phyloP scores from a whole-genome alignment of 2,888 invertebrate genomes.

The Blastobasis adustella region DNA sequence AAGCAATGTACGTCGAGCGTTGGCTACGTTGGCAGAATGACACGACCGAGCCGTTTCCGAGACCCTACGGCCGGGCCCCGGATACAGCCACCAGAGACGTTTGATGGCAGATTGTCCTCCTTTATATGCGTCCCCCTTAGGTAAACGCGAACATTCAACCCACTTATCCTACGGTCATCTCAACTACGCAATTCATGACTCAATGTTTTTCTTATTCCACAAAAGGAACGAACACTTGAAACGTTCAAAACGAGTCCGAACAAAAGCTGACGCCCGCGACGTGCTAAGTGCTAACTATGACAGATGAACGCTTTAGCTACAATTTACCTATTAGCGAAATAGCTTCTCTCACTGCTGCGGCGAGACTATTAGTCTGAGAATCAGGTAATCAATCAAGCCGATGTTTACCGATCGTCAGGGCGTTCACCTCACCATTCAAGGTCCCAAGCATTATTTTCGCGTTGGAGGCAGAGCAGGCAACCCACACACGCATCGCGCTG shows the following conservation, averaged over 20 bases:
- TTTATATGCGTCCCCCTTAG: constrained; percentile 44
- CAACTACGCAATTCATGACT: constrained; percentile 36
- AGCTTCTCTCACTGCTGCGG: constrained; percentile 26
- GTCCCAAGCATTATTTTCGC: constrained; percentile 52
- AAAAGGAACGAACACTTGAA: constrained; percentile 24
- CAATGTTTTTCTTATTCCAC: constrained; percentile 31
- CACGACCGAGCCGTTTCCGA: constrained; percentile 41
- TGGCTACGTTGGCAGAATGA: constrained; percentile 34
- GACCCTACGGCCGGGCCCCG: constrained; percentile 32
- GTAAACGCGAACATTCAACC: constrained; percentile 24
- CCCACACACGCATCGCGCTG: constrained; percentile 54
- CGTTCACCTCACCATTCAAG: constrained; percentile 61
- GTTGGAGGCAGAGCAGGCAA: constrained; percentile 43
- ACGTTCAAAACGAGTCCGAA: constrained; percentile 12
- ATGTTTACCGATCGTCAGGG: constrained; percentile 49
- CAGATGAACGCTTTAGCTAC: constrained; percentile 22
- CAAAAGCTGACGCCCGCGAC: constrained; percentile 13
- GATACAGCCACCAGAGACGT: constrained; percentile 52
- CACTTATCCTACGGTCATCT: constrained; percentile 52
- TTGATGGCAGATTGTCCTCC: constrained; percentile 61
- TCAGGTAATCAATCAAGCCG: constrained; percentile 48
- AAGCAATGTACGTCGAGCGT: constrained; percentile 33
- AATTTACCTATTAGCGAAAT: constrained; percentile 28
- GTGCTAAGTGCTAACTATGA: constrained; percentile 19
- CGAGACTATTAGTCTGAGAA: constrained; percentile 31